Percentiles rank a stretch among this genome's conserved stretches.
These are phyloP conservation scores for Anagyrus pseudococci DNA, from an alignment of 2,888 invertebrate genomes.

Conservation along the genomic window DNA sequence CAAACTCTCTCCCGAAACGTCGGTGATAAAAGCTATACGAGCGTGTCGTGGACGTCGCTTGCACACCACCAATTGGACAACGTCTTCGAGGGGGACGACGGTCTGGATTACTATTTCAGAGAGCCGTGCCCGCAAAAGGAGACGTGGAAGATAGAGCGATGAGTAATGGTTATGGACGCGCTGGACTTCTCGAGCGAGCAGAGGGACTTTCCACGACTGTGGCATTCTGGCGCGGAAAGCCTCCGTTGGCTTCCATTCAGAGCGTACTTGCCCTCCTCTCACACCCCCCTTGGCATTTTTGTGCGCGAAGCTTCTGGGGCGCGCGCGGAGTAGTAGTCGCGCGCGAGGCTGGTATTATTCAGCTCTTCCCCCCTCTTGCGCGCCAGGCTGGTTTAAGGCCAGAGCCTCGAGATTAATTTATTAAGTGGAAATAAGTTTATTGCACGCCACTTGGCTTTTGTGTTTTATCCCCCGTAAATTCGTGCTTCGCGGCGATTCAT, in stretches of 20 bases:
- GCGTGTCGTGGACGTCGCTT: background rate
- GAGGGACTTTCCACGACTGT: background rate
- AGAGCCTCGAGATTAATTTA: no score
- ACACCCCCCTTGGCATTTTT: conserved; percentile 7
- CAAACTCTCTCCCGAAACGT: no score
- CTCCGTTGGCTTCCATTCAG: conserved; percentile 16
- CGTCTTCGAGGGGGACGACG: background rate
- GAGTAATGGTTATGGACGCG: conserved; percentile 17
- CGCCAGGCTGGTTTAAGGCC: no score
- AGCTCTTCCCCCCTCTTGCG: no score
- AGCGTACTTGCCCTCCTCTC: conserved; percentile 17
- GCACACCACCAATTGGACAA: background rate
- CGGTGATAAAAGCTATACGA: no score
- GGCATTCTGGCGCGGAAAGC: background rate
- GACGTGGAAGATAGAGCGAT: conserved; percentile 16
- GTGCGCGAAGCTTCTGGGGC: no score
- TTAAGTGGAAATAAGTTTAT: no score
- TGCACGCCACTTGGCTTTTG: no score
- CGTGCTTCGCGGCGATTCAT: no score
- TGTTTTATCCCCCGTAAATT: no score
- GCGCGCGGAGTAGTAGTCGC: no score
- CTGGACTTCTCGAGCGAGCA: conserved; percentile 10
- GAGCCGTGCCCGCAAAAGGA: background rate
- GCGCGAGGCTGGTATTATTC: conserved; percentile 15
- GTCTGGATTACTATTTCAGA: background rate